Evolutionary conservation across 2,113 vertebrate species (phyloP).

Genomic region (Mus pahari): DNA sequence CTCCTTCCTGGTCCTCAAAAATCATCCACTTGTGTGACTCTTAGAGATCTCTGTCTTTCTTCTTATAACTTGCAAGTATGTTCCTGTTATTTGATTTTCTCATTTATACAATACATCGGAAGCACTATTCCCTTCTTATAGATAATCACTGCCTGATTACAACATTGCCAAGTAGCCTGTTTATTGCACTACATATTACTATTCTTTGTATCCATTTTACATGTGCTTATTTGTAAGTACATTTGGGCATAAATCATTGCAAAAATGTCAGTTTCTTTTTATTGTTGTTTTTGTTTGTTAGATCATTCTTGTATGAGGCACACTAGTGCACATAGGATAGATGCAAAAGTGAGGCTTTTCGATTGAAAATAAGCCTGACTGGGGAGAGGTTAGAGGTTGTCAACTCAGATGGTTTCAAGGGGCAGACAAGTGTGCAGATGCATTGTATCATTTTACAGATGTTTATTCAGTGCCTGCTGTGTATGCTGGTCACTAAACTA

Average conservation of each 20-base stretch:
- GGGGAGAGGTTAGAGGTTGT: background rate
- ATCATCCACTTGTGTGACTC: background rate
- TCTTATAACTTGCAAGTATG: conserved; percentile 8
- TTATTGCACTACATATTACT: background rate
- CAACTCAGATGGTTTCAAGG: background rate
- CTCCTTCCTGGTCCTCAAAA: conserved; percentile 40
- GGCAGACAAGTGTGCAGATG: background rate
- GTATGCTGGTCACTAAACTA: background rate
- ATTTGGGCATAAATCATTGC: background rate
- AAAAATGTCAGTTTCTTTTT: background rate
- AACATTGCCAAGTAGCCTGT: background rate
- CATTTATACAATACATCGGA: background rate
- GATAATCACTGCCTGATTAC: background rate
- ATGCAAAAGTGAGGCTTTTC: background rate
- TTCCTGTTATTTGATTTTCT: conserved; percentile 24
- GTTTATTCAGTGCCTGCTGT: background rate
- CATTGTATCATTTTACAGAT: background rate
- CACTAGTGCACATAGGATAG: background rate
- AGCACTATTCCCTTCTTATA: background rate
- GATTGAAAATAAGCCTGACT: background rate
- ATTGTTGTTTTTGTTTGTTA: background rate
- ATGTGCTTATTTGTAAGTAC: background rate
- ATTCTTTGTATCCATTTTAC: background rate
- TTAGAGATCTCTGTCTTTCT: background rate
- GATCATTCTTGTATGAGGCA: background rate